Conservation (phyloP, 1,140 invertebrate genomes). For the Metopolophium dirhodum region DNA sequence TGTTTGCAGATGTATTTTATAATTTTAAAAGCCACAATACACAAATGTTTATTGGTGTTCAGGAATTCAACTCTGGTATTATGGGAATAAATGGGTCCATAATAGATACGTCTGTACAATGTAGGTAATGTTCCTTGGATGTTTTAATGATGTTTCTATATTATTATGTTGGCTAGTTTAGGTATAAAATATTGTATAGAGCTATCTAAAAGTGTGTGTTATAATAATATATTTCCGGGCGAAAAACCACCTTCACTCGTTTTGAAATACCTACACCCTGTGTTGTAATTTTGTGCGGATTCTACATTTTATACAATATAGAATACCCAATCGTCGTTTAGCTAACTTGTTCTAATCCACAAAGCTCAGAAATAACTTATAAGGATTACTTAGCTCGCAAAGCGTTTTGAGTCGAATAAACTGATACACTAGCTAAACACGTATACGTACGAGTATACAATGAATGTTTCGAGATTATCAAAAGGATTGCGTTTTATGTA, state of each 20-base stretch:
- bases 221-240: neutral
- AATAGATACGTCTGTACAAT: neutral
- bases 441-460: neutral
- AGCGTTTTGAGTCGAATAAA: neutral
- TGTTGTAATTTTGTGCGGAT: neutral
- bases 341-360: neutral
- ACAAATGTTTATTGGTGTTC: neutral
- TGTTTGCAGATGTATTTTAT: no score
- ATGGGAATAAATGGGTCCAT: neutral
- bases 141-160: neutral
- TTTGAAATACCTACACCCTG: neutral
- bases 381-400: neutral
- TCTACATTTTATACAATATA: neutral
- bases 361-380: constrained; percentile 13
- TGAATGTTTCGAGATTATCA: neutral
- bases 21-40: neutral
- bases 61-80: neutral
- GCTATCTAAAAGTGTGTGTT: neutral
- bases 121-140: neutral
- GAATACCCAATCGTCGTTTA: neutral
- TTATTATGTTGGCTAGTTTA: no score
- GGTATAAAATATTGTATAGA: no score
- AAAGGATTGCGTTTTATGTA: neutral
- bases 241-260: neutral
- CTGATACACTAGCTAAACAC: neutral